Percentiles rank a stretch among this genome's conserved stretches.
Conservation (phyloP, 2,888 invertebrate genomes). For the Drosophila putrida region DNA sequence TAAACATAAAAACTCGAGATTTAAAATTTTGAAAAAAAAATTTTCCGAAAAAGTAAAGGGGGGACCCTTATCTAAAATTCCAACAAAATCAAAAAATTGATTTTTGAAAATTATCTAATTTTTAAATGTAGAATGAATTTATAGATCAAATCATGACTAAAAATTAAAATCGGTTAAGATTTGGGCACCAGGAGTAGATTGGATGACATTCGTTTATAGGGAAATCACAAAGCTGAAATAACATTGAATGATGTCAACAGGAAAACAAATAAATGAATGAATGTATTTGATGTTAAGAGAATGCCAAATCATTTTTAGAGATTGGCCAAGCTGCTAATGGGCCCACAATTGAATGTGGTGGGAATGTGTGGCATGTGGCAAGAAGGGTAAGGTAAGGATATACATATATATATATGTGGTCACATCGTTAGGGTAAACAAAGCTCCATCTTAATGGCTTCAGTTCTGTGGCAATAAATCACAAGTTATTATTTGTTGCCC, state of each 20-base stretch:
- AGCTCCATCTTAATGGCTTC: constrained; percentile 35
- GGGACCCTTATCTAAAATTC: too few species aligned
- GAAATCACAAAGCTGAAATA: constrained; percentile 10
- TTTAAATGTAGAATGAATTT: background rate
- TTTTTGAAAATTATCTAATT: background rate
- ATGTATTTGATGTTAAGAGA: constrained; percentile 29
- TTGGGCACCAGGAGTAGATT: too few species aligned
- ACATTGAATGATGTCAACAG: constrained; percentile 38
- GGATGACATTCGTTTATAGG: background rate
- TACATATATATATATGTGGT: constrained; percentile 2
- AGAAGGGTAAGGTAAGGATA: background rate
- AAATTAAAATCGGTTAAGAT: too few species aligned
- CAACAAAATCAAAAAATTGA: too few species aligned
- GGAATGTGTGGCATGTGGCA: background rate
- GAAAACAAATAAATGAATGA: constrained; percentile 20
- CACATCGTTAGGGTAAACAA: constrained; percentile 31
- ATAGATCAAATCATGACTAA: background rate
- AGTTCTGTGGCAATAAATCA: constrained; percentile 62
- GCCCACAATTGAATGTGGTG: constrained; percentile 17
- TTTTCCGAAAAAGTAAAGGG: too few species aligned
- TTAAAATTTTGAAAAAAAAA: too few species aligned
- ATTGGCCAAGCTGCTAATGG: constrained; percentile 43
- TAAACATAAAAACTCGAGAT: too few species aligned
- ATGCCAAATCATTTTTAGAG: constrained; percentile 24
- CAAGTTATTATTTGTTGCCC: constrained; percentile 50